Evolutionary conservation across 1,140 invertebrate species (phyloP).

Genomic region (Chironomus tepperi): DNA sequence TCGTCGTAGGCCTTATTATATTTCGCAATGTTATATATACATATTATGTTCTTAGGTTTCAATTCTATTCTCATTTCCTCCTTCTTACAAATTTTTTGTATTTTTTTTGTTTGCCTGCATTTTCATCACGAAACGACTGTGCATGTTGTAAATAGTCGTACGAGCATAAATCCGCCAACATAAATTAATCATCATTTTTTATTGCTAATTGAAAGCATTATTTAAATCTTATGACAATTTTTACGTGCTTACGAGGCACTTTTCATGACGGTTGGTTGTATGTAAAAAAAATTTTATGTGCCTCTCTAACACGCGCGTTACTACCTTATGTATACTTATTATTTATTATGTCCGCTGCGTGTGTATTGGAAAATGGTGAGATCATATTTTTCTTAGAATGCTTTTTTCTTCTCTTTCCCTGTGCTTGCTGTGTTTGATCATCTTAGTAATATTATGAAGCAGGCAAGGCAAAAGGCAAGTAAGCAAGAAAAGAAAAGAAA

Average conservation of each 20-base stretch:
- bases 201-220: no score
- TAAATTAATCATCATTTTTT: no score
- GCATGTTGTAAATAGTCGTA: no score
- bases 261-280: conserved; percentile 6
- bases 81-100: no score
- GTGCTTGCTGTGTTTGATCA: neutral
- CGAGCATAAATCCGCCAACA: no score
- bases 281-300: conserved; percentile 7
- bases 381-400: conserved; percentile 23
- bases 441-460: neutral
- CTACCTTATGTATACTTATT: conserved; percentile 5
- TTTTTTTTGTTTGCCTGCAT: no score
- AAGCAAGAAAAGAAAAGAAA: neutral
- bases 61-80: no score
- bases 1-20: no score
- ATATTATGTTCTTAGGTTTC: no score
- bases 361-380: conserved; percentile 21
- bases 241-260: neutral
- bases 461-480: neutral
- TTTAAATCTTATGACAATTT: neutral
- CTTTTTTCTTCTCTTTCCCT: neutral
- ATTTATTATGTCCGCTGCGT: conserved; percentile 8
- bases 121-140: no score
- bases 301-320: conserved; percentile 11
- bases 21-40: no score